phyloP scores from a whole-genome alignment of 1,140 invertebrate genomes.

The Eriocheir sinensis region DNA sequence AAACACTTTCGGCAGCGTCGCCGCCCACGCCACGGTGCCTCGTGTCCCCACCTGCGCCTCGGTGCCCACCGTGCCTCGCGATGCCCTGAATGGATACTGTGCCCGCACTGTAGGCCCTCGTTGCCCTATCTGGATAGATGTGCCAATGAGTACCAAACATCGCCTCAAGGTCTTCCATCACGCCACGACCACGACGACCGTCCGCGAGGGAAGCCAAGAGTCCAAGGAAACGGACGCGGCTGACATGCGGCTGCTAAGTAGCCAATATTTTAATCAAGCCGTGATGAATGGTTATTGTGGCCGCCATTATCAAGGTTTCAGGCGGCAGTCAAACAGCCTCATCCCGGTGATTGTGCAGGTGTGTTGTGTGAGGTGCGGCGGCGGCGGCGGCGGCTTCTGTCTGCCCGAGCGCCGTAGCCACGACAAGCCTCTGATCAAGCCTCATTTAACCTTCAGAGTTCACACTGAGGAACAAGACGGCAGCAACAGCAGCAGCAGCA shows the following conservation, averaged over 20 bases:
- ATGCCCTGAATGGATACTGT: background rate
- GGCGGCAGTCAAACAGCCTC: conserved; percentile 23
- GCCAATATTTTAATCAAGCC: conserved; percentile 76
- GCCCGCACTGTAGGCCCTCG: background rate
- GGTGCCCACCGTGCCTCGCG: too few species aligned
- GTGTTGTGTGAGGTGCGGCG: conserved; percentile 34
- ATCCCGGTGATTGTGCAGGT: conserved; percentile 36
- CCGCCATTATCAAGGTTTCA: conserved; percentile 54
- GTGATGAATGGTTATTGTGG: conserved; percentile 72
- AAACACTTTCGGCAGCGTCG: conserved; percentile 55
- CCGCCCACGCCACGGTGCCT: background rate
- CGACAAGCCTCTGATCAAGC: too few species aligned
- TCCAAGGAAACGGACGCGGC: background rate
- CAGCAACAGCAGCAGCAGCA: too few species aligned
- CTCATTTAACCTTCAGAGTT: too few species aligned
- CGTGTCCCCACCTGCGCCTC: background rate
- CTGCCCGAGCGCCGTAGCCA: too few species aligned
- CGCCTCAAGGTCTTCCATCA: background rate
- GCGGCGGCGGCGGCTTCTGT: too few species aligned
- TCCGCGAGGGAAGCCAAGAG: background rate
- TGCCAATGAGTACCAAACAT: too few species aligned
- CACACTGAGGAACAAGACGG: too few species aligned
- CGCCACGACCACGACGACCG: background rate
- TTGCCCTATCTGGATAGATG: background rate
- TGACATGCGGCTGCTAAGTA: conserved; percentile 60